These are phyloP conservation scores for Apeltes quadracus DNA, from an alignment of 2,113 vertebrate genomes.

Conservation along the genomic window DNA sequence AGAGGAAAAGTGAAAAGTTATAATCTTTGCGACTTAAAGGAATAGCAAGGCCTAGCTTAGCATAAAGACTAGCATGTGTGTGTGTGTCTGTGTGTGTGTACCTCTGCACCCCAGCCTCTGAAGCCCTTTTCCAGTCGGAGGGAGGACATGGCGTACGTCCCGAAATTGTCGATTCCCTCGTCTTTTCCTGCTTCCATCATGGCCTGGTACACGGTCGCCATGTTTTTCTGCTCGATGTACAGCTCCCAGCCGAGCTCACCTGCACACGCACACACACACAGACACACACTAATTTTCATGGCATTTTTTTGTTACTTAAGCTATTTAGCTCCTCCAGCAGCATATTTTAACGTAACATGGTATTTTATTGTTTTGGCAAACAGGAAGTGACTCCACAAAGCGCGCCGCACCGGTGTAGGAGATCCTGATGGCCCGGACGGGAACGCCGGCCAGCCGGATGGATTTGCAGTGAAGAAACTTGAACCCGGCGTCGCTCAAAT, in stretches of 20 bases:
- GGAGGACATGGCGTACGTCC: constrained; percentile 90
- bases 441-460: constrained; percentile 82
- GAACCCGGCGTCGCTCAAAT: constrained; percentile 87
- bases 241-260: constrained; percentile 98
- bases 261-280: constrained; percentile 60
- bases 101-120: constrained; percentile 97
- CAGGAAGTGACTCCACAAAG: neutral
- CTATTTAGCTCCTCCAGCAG: neutral
- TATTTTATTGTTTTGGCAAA: neutral
- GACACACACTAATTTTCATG: neutral
- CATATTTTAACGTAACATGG: neutral
- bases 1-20: neutral
- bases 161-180: constrained; percentile 93
- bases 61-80: constrained; percentile 4
- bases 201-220: constrained; percentile 82
- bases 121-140: constrained; percentile 96
- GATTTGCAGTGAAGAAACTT: constrained; percentile 90
- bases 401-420: constrained; percentile 91
- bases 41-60: neutral
- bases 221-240: constrained; percentile 87
- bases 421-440: constrained; percentile 90
- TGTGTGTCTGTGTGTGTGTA: constrained; percentile 50
- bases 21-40: neutral
- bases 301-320: neutral
- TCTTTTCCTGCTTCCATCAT: constrained; percentile 92